phyloP scores from a whole-genome alignment of 1,140 invertebrate genomes.

The Dreissena rostriformis region DNA sequence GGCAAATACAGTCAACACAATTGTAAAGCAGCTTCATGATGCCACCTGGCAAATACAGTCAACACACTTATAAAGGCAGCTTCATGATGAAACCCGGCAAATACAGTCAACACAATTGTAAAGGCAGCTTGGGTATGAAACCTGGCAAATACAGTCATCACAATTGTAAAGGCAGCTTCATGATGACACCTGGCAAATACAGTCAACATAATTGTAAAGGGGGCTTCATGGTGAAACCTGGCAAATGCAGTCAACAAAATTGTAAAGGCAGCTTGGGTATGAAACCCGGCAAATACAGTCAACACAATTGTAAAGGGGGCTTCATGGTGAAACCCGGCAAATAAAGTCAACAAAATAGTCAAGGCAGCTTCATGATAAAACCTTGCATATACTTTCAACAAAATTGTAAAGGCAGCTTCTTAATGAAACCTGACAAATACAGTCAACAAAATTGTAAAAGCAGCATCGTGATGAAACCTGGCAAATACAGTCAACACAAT shows the following conservation, averaged over 20 bases:
- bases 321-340: too few relatives aligned
- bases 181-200: too few relatives aligned
- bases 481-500: not conserved
- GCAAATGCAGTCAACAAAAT: too few relatives aligned
- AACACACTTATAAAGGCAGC: constrained; percentile 53
- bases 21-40: too few relatives aligned
- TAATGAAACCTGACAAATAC: not conserved
- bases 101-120: not conserved
- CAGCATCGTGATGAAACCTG: not conserved
- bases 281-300: too few relatives aligned
- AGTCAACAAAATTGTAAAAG: not conserved
- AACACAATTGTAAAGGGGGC: too few relatives aligned
- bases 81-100: constrained; percentile 67
- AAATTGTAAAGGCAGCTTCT: not conserved
- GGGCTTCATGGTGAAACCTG: not conserved
- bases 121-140: not conserved
- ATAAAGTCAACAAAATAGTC: too few relatives aligned
- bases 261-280: too few relatives aligned
- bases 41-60: not conserved
- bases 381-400: not conserved
- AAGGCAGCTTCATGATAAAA: too few relatives aligned
- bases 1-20: too few relatives aligned
- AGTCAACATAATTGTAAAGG: not conserved
- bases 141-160: not conserved
- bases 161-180: not conserved